Evolutionary conservation across 1,140 invertebrate species (phyloP), one percentile per base, ranked within the genome.

Genomic region (Drosophila arawakana): DNA sequence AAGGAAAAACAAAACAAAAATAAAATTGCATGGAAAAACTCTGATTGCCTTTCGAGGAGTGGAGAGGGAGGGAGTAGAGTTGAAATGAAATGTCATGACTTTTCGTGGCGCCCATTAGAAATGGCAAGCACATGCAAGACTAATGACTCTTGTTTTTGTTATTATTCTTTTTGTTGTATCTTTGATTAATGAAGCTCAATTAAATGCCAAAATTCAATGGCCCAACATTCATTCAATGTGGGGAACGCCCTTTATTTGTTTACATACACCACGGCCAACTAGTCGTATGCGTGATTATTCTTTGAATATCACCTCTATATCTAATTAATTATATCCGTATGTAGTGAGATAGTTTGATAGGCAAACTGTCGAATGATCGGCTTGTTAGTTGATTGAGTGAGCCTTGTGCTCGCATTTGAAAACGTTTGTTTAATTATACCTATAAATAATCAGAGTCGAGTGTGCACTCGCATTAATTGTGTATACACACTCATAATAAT

Each of bases 341-440:
- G 34, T 18, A 55, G 50, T 54, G 8, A 13, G 25, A 43, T 52
- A 50, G 44, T 11, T 49, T 10, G 25, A 3, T 35, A 21, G 62
- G 3, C 25, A 6, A 5, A 30, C 25, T 30, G 47, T 50, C 21
- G 11, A 7, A 25, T 50, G 35, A 30, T 15, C 39, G 13, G 65
- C 47, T 47, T 55, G 66, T 30, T 47, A 44, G 43, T 52, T 11
- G 43, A 63, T 15, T 68, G 70, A 71, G 46, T 59, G 46, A 49
- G 65, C 49, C 52, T 54, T 57, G 50, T 43, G 62, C 41, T 63
- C 46, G 61, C 61, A 18, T 84, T 65, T 73, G 63, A 62, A 86
- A 86, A 72, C 82, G 77, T 78, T 88, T 80, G 70, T 73, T 88
- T 88, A 88, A 88, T 88, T 88, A 89, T 77, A 84, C 84, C 83